Evolutionary conservation across 2,797 vertebrate genomes (phyloP).

Genomic region (Pampus argenteus): DNA sequence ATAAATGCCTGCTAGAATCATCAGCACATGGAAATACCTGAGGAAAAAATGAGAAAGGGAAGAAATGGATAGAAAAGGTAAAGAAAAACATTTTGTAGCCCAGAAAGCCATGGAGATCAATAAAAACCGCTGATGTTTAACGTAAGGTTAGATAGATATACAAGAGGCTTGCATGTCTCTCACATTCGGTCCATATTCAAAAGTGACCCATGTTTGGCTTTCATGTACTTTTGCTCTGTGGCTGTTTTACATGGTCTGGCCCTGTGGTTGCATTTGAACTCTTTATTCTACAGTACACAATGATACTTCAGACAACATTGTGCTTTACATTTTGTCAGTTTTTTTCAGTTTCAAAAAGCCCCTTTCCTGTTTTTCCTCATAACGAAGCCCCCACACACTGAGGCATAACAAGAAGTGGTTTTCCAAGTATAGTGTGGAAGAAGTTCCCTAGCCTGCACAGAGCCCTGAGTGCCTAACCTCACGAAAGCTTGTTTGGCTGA

Average conservation of each 20-base stretch:
- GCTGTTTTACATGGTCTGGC: not conserved
- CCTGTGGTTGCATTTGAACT: not conserved
- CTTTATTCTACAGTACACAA: not conserved
- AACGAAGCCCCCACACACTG: too few relatives aligned
- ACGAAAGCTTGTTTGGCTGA: not conserved
- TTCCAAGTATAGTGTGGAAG: not conserved
- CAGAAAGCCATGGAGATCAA: slow-evolving; percentile 43
- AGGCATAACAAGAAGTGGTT: not conserved
- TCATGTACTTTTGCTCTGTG: not conserved
- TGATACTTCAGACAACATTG: not conserved
- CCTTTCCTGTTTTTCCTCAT: too few relatives aligned
- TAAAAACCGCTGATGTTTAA: slow-evolving; percentile 51
- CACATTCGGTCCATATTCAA: slow-evolving; percentile 37
- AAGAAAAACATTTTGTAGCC: slow-evolving; percentile 32
- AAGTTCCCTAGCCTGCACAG: not conserved
- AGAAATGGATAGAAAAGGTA: not conserved
- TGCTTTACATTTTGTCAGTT: not conserved
- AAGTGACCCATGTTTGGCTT: slow-evolving; percentile 52
- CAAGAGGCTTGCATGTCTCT: slow-evolving; percentile 32
- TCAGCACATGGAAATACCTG: not conserved
- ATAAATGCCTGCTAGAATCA: not conserved
- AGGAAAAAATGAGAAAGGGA: slow-evolving; percentile 18
- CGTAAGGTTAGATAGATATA: slow-evolving; percentile 42
- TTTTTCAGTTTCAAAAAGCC: not conserved
- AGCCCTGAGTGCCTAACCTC: not conserved